Evolutionary conservation across 2,113 vertebrate species (phyloP), one percentile per base, ranked within the genome.

Genomic region (Asarcornis scutulata): DNA sequence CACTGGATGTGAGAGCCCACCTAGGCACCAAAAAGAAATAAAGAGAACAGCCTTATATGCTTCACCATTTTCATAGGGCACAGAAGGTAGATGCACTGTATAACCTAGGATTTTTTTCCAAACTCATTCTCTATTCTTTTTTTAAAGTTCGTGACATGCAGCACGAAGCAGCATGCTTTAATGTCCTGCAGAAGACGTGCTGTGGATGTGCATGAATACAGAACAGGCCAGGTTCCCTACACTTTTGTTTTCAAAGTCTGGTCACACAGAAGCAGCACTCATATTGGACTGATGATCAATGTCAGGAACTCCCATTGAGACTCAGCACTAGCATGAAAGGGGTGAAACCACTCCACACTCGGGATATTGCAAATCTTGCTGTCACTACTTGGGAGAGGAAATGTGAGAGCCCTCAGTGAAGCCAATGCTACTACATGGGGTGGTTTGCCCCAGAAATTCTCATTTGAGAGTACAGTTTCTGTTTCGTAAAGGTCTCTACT

Each of bases 71-170:
- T 81, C 66, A 74, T 60, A 73, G 68, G n/a, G 29, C 46, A 80
- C 42, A 68, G 48, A 59, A 93, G 38, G 42, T 58, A 80, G 63
- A 75, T 16, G 40, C 12, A 17, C 44, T 92, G 66, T 56, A 59
- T 38, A 53, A 12, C 67, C 86, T 92, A 44, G 81, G 62, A 96
- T 76, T 34, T 63, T 63, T 88, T 89, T 95, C 91, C 83, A 97
- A 56, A 27, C 17, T 90, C 11, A 1, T 4, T 66, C 5, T 46
- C 48, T 34, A 5, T 34, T 26, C 46, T 36, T 62, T 66, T 81
- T 50, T 68, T 40, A 6, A 87, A 85, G 52, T 63, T 78, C 52
- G 23, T 31, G 73, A 84, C 66, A 82, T 50, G 26, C 60, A 60
- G 69, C 56, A 81, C 29, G 77, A 90, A 94, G 81, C 29, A 66